Evolutionary conservation across 2,113 vertebrate genomes (phyloP).

Genomic region (Charadrius vociferus): DNA sequence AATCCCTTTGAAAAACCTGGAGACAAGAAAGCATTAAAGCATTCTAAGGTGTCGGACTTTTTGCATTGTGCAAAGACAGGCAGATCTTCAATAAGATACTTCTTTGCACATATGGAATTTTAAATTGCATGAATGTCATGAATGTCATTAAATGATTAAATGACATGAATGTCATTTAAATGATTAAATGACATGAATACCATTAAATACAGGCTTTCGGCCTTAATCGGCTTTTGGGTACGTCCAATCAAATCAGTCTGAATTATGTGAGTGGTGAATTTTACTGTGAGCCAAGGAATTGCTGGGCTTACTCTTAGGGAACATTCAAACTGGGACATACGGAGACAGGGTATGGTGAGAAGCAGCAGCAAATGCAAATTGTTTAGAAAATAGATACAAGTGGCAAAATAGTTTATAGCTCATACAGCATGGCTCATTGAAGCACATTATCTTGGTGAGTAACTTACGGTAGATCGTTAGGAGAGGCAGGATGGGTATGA

Average conservation of each 20-base stretch:
- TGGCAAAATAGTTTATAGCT: neutral
- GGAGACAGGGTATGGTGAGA: neutral
- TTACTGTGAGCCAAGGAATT: neutral
- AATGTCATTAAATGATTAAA: too few relatives aligned
- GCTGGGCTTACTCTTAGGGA: neutral
- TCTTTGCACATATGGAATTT: neutral
- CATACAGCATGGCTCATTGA: neutral
- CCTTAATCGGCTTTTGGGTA: neutral
- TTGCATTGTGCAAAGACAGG: neutral
- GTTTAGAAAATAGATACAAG: neutral
- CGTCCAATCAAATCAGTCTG: neutral
- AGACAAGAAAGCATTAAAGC: neutral
- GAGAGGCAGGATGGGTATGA: neutral
- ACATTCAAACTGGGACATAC: neutral
- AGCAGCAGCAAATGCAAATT: neutral
- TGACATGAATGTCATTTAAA: too few relatives aligned
- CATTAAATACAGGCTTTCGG: neutral
- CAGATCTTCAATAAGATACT: neutral
- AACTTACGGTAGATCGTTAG: neutral
- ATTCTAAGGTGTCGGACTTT: neutral
- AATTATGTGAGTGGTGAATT: neutral
- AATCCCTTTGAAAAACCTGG: neutral
- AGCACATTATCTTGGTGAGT: neutral
- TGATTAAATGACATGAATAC: too few relatives aligned
- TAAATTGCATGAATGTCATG: neutral